These are phyloP conservation scores for Trichopria drosophilae DNA, from an alignment of 2,888 invertebrate genomes.

Conservation along the genomic window DNA sequence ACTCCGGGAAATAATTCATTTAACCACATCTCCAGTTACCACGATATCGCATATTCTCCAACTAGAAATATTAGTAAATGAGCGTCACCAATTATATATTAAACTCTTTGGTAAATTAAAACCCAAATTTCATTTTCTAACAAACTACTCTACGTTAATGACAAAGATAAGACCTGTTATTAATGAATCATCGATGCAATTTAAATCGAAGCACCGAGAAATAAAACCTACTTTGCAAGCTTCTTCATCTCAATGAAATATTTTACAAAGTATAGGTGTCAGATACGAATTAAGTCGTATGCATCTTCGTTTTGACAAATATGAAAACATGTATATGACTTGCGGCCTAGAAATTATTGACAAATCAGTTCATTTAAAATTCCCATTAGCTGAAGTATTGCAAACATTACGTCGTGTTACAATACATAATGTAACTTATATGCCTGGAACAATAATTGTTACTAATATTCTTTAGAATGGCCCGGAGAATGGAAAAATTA, in stretches of 20 bases:
- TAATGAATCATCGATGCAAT: conserved; percentile 7
- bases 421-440: neutral
- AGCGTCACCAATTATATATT: conserved; percentile 16
- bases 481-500: neutral
- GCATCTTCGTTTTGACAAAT: neutral
- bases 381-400: neutral
- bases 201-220: neutral
- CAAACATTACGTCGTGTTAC: neutral
- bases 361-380: neutral
- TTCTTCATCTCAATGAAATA: conserved; percentile 1
- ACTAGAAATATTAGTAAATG: conserved; percentile 5
- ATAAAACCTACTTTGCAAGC: neutral
- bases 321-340: too few relatives aligned
- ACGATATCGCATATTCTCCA: neutral
- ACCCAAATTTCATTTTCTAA: conserved; percentile 22
- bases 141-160: conserved; percentile 25
- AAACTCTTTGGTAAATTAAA: conserved; percentile 13
- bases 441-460: neutral
- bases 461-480: neutral
- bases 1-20: conserved; percentile 5
- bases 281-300: conserved; percentile 1
- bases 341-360: too few relatives aligned
- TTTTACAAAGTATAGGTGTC: neutral
- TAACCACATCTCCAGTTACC: conserved; percentile 1
- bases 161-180: conserved; percentile 13